Evolutionary conservation across 1,140 invertebrate species (phyloP).

Genomic region (Oedothorax gibbosus): DNA sequence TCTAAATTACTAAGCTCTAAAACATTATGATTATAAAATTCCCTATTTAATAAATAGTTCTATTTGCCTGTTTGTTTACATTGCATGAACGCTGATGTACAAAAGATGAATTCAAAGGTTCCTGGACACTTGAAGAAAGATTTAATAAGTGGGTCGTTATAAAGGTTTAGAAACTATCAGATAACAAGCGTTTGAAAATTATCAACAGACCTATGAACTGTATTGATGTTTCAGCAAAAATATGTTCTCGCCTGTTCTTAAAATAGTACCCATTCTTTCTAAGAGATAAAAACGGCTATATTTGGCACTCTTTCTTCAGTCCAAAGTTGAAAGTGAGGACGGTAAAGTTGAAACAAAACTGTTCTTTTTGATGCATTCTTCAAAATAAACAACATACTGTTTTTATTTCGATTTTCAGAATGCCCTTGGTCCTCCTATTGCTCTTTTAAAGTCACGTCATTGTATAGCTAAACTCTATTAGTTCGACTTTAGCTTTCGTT

Average conservation of each 20-base stretch:
- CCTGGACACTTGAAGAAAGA: conserved; percentile 1
- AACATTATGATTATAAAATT: too few species aligned
- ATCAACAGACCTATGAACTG: conserved; percentile 19
- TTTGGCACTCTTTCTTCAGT: conserved; percentile 13
- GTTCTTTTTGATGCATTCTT: too few species aligned
- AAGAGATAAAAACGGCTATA: conserved; percentile 24
- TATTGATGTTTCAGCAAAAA: conserved; percentile 8
- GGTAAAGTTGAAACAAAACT: too few species aligned
- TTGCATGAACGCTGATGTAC: not conserved
- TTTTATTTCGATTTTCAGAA: too few species aligned
- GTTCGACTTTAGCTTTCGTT: too few species aligned
- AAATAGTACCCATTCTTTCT: conserved; percentile 5
- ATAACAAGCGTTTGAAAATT: conserved; percentile 23
- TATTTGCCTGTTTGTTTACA: conserved; percentile 4
- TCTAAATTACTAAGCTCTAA: too few species aligned
- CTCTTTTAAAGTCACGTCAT: too few species aligned
- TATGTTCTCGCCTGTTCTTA: not conserved
- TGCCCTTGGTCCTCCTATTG: too few species aligned
- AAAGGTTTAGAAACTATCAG: conserved; percentile 3
- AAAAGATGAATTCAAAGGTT: conserved; percentile 27
- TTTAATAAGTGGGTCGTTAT: conserved; percentile 17
- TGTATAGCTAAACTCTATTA: too few species aligned
- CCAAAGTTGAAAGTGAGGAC: not conserved
- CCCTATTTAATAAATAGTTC: too few species aligned
- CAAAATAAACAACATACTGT: too few species aligned